Evolutionary conservation across 92 coral and sea anemone species (phyloP), one percentile per base, ranked within the genome.

Genomic region (Paragorgia papillata): DNA sequence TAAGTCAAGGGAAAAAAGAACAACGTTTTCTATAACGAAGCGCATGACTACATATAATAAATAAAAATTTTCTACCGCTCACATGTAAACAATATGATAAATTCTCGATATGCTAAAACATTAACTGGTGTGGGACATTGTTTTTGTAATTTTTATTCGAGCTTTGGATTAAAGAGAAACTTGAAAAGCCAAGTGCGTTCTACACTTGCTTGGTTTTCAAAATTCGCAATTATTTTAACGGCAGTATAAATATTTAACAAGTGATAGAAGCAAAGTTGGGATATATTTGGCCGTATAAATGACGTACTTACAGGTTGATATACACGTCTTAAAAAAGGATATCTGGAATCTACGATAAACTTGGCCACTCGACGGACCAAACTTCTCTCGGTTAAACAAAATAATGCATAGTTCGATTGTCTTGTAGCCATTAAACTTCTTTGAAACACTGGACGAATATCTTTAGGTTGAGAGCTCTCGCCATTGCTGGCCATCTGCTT

Each of bases 271-370:
- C 26, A 41, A 18, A 28, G n/a, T 26, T 20, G 39, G n/a, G n/a
- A 3, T 60, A 29, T 39, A 62, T 9, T 19, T 54, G 10, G 2
- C 22, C 35, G 24, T 24, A 44, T 18, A 26, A 14, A 50, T 49
- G 35, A 27, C 10, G 22, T 56, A 56, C 17, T 56, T 10, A 29
- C 57, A 44, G 46, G 29, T 15, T 17, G 27, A 57, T 19, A 29
- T 15, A n/a, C n/a, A n/a, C n/a, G 14, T 24, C 49, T 17, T n/a
- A n/a, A n/a, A 51, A 55, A 91, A 94, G 99, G 99, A 95, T 95
- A 95, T 91, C 90, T 95, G 32, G 93, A 90, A 27, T 86, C 99
- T 75, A 95, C 99, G 55, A 95, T 88, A 56, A 81, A 79, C 30
- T 81, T 89, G 9, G 97, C 92, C 30, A 88, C 77, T n/a, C 82